Evolutionary conservation across 1,140 invertebrate species (phyloP), one percentile per base, ranked within the genome.

Genomic region (Ceratoteleas bidentatus): DNA sequence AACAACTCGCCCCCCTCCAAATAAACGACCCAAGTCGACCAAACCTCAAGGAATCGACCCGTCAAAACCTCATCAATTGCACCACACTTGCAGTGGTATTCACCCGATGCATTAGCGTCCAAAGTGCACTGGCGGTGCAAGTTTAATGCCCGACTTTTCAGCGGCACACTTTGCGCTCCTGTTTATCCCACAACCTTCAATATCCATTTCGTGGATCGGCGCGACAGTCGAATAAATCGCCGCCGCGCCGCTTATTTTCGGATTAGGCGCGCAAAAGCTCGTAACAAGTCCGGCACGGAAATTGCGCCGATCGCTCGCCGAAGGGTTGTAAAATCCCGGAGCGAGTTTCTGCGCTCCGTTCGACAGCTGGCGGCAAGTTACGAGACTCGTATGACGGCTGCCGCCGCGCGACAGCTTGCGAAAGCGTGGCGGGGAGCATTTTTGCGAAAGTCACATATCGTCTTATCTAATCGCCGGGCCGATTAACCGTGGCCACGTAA

Each of bases 361-460:
- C 75, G 72, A 76, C 81, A 83, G 81, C 81, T 83, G 81, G 70
- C 81, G 70, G 81, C 75, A 70, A 76, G 66, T 83, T 70, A 83
- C 69, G 69, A 65, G 69, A 78, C 72, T 78, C 81, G 81, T 83
- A 76, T 79, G 81, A 83, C 81, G 81, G 81, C 81, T 83, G 81
- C 79, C 81, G 81, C 81, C 38, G 65, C 56, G 79, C 72, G 72
- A 76, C 72, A 76, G 72, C 81, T 83, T 83, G 75, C 74, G 64
- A 66, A 49, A 70, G 56, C 58, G 14, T 54, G 38, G 11, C 13
- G 34, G 57, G 14, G 47, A 10, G 32, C 38, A 78, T 60, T 78
- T 72, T 78, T 78, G 58, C 75, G 10, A 70, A 64, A 78, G 66
- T 68, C 49, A 53, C 75, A 61, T 72, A 72, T 78, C 75, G 75